Conservation (phyloP, 92 coral and sea anemone species). For the Actinernus sp. region DNA sequence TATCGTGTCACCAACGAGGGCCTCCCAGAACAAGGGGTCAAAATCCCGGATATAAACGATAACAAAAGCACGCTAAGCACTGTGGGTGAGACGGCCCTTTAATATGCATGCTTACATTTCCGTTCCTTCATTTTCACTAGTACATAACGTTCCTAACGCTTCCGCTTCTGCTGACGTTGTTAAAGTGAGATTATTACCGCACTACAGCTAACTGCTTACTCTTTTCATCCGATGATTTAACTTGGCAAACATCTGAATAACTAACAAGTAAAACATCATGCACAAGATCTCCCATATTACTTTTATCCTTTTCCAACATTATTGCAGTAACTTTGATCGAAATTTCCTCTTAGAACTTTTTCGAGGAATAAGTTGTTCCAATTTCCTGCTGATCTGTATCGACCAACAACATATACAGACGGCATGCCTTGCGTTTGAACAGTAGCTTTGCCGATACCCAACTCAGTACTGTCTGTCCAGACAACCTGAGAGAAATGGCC, state of each 20-base stretch:
- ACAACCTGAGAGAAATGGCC: slow-evolving; percentile 86
- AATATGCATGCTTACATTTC: no score
- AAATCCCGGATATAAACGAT: no score
- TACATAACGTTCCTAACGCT: no score
- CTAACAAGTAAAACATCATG: neutral
- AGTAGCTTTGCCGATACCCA: slow-evolving; percentile 81
- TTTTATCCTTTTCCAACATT: slow-evolving; percentile 12
- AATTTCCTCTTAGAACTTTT: slow-evolving; percentile 69
- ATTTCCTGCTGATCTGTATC: slow-evolving; percentile 74
- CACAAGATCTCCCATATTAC: neutral
- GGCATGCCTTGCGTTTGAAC: slow-evolving; percentile 64
- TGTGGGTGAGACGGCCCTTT: no score
- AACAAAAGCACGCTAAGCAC: no score
- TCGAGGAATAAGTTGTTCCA: slow-evolving; percentile 56
- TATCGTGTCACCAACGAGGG: no score
- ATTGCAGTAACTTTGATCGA: slow-evolving; percentile 71
- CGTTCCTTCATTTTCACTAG: no score
- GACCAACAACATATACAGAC: slow-evolving; percentile 76
- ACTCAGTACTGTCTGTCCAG: slow-evolving; percentile 77
- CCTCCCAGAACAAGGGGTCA: no score
- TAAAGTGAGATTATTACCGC: no score
- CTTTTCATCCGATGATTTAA: neutral
- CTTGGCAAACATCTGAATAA: neutral
- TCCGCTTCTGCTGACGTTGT: no score
- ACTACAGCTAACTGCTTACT: no score